Percentiles rank a stretch among this genome's conserved stretches.
These are phyloP conservation scores for Poecilia latipinna DNA, from an alignment of 2,113 vertebrate species.

Conservation along the genomic window DNA sequence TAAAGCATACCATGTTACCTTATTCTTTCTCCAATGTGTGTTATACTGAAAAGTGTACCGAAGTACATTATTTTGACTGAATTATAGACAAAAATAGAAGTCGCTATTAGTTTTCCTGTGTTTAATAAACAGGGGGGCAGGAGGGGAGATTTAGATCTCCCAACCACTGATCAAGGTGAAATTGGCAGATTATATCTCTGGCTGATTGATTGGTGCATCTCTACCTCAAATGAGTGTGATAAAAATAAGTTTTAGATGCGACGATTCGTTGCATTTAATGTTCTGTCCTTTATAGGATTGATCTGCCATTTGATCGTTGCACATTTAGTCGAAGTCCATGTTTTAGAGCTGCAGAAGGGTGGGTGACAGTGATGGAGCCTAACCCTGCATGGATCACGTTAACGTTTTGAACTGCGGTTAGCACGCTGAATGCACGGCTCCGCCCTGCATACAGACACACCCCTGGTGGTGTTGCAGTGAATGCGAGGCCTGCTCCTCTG, in stretches of 20 bases:
- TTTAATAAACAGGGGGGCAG: no score
- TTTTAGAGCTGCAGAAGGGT: constrained; percentile 14
- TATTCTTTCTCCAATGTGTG: not conserved
- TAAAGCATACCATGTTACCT: not conserved
- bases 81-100: not conserved
- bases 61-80: not conserved
- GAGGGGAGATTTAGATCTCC: not conserved
- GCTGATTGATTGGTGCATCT: not conserved
- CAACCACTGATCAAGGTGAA: not conserved
- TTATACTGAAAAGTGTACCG: not conserved
- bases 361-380: not conserved
- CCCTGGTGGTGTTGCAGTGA: constrained; percentile 61
- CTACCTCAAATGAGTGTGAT: no score
- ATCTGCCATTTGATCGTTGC: no score
- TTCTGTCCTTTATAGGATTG: no score
- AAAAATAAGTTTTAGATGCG: no score
- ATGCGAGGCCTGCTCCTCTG: constrained; percentile 56
- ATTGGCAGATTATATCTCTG: not conserved
- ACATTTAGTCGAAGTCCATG: not conserved
- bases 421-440: constrained; percentile 27
- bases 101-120: not conserved
- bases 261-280: no score
- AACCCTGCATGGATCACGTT: constrained; percentile 13
- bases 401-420: constrained; percentile 27
- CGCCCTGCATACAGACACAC: constrained; percentile 52